These are phyloP conservation scores for Drosophila seclusa DNA, from an alignment of 2,888 invertebrate genomes.

Conservation along the genomic window DNA sequence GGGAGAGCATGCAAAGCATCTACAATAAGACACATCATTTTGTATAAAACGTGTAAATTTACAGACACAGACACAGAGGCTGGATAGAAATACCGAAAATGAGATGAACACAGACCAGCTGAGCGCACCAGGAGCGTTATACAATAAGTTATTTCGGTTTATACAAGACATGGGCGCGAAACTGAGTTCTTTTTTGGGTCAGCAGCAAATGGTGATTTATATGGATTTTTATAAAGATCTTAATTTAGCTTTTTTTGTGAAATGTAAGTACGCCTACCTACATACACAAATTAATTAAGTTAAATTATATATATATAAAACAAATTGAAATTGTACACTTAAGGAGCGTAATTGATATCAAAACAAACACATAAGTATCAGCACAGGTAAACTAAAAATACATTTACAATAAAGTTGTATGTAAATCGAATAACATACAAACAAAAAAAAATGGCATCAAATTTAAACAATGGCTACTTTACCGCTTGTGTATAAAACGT, in stretches of 20 bases:
- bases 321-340: slow-evolving; percentile 54
- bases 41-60: slow-evolving; percentile 50
- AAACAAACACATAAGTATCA: slow-evolving; percentile 71
- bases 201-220: slow-evolving; percentile 75
- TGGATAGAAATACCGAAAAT: slow-evolving; percentile 2
- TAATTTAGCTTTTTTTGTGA: slow-evolving; percentile 63
- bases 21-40: slow-evolving; percentile 67
- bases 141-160: slow-evolving; percentile 7
- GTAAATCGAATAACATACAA: slow-evolving; percentile 48
- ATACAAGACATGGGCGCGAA: not conserved
- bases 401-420: slow-evolving; percentile 58
- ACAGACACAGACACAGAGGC: slow-evolving; percentile 22
- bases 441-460: slow-evolving; percentile 26
- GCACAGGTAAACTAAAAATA: slow-evolving; percentile 70
- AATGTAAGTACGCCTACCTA: slow-evolving; percentile 46
- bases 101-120: slow-evolving; percentile 5
- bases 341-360: slow-evolving; percentile 75
- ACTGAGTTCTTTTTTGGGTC: slow-evolving; percentile 26
- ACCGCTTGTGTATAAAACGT: slow-evolving; percentile 64
- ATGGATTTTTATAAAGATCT: slow-evolving; percentile 65
- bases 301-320: slow-evolving; percentile 13
- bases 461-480: slow-evolving; percentile 47
- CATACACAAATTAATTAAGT: slow-evolving; percentile 49
- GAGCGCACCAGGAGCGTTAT: slow-evolving; percentile 45
- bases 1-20: slow-evolving; percentile 72